Base-by-base conservation (phyloP, 2,888 invertebrate species). In the Drosophila algonquin region DNA sequence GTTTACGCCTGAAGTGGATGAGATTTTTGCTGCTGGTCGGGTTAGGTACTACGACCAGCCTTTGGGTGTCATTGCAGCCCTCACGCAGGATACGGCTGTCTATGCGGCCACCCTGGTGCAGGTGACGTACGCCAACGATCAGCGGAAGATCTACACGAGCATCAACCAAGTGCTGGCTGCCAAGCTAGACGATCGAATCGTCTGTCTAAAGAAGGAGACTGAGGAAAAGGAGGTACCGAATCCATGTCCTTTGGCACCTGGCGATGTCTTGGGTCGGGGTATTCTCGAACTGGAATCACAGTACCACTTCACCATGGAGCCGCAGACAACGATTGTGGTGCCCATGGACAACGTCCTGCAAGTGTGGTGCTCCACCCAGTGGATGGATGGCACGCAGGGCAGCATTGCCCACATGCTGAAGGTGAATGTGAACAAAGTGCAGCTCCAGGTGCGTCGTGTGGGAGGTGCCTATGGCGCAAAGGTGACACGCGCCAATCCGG, bases 391-490 rank as follows among this genome's bases (percentile, higher is more conserved):
- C 21, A 91, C 92, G 0, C 95, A 95, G 85, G 87, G 93, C 6
- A 93, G 93, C 2, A 92, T 96, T 10, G 93, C 95, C 0, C 85
- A 93, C n/a, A 92, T 93, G 52, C 92, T 95, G 2, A 93, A 92
- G 14, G 80, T 95, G 21, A 93, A 94, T 7, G 92, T 93, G 50
- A 95, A 95, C 87, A 94, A 96, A 30, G 93, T 97, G n/a, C 94
- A 96, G 69, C 92, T 97, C 0, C 91, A 93, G 30, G 95, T 96
- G 0, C 93, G 94, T 3, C 94, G 97, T 24, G 76, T 97, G 1
- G 98, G 98, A 1, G 98, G 98, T 9, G 96, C 93, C 0, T 98
- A 96, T 90, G 98, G 98, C 0, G 94, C 93, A 0, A 98, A 98
- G 62, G 94, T 96, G 54, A 93, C 94, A 0, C 93, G 96, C 10